phyloP scores from a whole-genome alignment of 2,113 vertebrate genomes.

The Lagenorhynchus albirostris region DNA sequence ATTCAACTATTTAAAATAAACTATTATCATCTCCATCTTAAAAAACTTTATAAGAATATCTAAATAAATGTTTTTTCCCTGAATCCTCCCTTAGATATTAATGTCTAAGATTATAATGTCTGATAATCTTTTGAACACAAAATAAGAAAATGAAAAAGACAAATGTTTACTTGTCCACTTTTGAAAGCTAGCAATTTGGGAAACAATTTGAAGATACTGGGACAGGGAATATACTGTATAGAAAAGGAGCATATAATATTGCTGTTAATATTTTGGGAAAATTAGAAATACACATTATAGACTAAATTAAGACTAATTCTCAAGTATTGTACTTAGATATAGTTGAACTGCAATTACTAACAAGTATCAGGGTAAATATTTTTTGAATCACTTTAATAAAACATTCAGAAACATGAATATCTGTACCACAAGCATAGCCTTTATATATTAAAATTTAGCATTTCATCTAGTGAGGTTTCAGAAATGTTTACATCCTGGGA shows the following conservation, averaged over 20 bases:
- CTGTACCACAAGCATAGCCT: background rate
- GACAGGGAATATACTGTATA: background rate
- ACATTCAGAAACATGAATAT: background rate
- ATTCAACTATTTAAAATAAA: constrained; percentile 4
- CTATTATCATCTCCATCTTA: background rate
- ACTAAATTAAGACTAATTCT: background rate
- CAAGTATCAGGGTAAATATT: background rate
- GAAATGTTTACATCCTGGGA: background rate
- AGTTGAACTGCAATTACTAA: background rate
- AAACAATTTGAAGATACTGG: background rate
- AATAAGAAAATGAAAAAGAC: background rate
- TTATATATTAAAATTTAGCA: constrained; percentile 3
- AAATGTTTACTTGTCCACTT: background rate
- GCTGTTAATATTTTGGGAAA: background rate
- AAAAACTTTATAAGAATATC: background rate
- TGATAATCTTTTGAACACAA: background rate
- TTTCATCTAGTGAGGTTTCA: background rate
- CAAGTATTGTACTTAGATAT: background rate
- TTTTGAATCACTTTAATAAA: background rate
- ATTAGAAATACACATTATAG: background rate
- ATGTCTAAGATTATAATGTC: background rate
- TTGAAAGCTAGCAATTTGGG: background rate
- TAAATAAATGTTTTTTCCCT: background rate
- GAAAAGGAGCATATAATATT: background rate
- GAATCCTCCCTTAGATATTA: background rate